Percentiles rank a stretch among this genome's conserved stretches.
Evolutionary conservation across 2,888 invertebrate genomes (phyloP).

Genomic region (Mantis religiosa): DNA sequence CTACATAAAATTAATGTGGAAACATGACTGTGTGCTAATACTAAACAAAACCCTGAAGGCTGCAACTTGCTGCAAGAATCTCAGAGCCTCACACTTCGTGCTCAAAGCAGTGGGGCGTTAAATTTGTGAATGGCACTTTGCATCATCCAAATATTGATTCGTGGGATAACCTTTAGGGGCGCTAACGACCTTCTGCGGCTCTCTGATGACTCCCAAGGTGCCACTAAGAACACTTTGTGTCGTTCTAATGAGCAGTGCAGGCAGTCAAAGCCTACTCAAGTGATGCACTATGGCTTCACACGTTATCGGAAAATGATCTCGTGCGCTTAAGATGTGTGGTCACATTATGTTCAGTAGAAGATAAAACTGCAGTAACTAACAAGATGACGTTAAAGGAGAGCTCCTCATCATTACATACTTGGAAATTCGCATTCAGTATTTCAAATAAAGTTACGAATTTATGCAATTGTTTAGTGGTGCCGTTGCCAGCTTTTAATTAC

Average conservation of each 20-base stretch:
- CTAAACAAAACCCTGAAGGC: neutral
- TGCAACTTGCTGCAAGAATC: neutral
- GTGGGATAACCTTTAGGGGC: neutral
- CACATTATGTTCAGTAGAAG: neutral
- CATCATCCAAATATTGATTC: neutral
- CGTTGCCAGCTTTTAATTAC: no score
- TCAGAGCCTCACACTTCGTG: neutral
- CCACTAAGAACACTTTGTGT: neutral
- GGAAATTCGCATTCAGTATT: no score
- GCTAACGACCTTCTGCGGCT: neutral
- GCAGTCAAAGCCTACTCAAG: neutral
- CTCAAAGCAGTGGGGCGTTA: neutral
- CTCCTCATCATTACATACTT: no score
- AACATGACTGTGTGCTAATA: no score
- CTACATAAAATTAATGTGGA: no score
- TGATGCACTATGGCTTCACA: neutral
- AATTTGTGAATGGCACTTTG: neutral
- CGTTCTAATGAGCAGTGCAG: neutral
- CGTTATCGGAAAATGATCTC: neutral
- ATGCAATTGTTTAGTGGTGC: no score
- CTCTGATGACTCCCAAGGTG: neutral
- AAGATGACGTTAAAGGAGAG: no score
- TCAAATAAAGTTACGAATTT: no score
- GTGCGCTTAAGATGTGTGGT: neutral
- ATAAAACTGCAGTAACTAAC: no score